Base-by-base conservation (phyloP, 2,113 vertebrate genomes). In the Nyctibius bracteatus region DNA sequence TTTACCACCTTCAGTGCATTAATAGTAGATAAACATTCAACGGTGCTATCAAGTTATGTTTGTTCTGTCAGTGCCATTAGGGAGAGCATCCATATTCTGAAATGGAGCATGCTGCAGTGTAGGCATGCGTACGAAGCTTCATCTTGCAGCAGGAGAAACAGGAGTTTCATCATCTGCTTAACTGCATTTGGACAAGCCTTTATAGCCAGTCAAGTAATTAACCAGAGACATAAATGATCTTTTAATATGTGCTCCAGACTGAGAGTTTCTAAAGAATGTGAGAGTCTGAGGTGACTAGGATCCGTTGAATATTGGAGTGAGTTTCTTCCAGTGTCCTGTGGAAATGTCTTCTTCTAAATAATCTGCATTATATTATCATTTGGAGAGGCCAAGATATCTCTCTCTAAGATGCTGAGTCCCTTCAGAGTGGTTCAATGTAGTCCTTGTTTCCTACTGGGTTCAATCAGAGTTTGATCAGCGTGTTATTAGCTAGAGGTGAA, bases 41-140 rank as follows among this genome's bases (percentile, higher is more conserved):
- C n/a, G 63, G 15, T 79, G 37, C 22, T 86, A 21, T 4, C 55
- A 66, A 49, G 52, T 54, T 39, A 5, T 11, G 61, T 81, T 57
- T 75, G 37, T 27, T 91, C 35, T 71, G 70, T 52, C 62, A 24
- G 21, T 20, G 62, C 51, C 62, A 52, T 51, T 62, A 54, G 49
- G 44, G 47, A n/a, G 52, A 78, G 70, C 81, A 16, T 22, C 63
- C 6, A 4, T 43, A 1, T 5, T 68, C 52, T 14, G 63, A 28
- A 47, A 14, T 11, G 43, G 41, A 58, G 51, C 21, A 0, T 3
- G 14, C 71, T 54, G 37, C 5, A 37, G 58, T 2, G 15, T 2
- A 6, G 44, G 24, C 15, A 25, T 5, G 16, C 0, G 2, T 11
- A 8, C 5, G 1, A 9, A 46, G 4, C 27, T 62, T 82, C 30